These are phyloP conservation scores for Dreissena polymorpha DNA, from an alignment of 1,140 invertebrate genomes.

Conservation along the genomic window DNA sequence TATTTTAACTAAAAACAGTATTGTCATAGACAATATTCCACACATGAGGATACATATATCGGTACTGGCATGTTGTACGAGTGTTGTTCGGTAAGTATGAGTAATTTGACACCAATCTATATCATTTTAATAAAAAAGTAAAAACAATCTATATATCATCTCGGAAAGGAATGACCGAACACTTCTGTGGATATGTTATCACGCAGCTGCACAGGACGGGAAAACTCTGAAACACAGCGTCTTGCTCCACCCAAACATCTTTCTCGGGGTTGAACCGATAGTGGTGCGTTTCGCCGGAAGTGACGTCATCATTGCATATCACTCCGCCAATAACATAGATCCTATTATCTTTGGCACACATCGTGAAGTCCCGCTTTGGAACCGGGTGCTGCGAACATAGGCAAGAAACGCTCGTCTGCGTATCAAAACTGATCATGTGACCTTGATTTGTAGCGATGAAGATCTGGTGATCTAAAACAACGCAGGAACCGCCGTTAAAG, in stretches of 20 bases:
- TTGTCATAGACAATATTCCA: too few species aligned
- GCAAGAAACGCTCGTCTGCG: slow-evolving; percentile 6
- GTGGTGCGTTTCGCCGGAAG: neutral
- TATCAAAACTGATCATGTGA: slow-evolving; percentile 50
- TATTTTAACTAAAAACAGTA: too few species aligned
- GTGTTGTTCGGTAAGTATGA: too few species aligned
- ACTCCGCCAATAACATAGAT: slow-evolving; percentile 49
- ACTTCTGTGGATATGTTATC: slow-evolving; percentile 38
- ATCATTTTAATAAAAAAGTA: neutral
- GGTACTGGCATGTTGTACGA: too few species aligned
- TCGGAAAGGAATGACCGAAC: slow-evolving; percentile 42
- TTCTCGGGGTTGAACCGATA: slow-evolving; percentile 44
- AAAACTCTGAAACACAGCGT: slow-evolving; percentile 24
- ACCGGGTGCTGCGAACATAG: slow-evolving; percentile 46
- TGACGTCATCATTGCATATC: neutral
- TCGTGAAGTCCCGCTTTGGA: slow-evolving; percentile 20
- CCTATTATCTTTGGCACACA: slow-evolving; percentile 39
- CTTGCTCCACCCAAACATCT: slow-evolving; percentile 40
- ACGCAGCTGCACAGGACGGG: slow-evolving; percentile 27
- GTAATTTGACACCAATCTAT: too few species aligned
- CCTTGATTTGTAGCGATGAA: slow-evolving; percentile 47
- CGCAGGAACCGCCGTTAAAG: slow-evolving; percentile 31
- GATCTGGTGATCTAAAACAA: slow-evolving; percentile 21
- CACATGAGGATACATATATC: too few species aligned
- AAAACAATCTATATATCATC: slow-evolving; percentile 3